These are phyloP conservation scores for Chunga burmeisteri DNA, from an alignment of 2,113 vertebrate species.

Conservation along the genomic window DNA sequence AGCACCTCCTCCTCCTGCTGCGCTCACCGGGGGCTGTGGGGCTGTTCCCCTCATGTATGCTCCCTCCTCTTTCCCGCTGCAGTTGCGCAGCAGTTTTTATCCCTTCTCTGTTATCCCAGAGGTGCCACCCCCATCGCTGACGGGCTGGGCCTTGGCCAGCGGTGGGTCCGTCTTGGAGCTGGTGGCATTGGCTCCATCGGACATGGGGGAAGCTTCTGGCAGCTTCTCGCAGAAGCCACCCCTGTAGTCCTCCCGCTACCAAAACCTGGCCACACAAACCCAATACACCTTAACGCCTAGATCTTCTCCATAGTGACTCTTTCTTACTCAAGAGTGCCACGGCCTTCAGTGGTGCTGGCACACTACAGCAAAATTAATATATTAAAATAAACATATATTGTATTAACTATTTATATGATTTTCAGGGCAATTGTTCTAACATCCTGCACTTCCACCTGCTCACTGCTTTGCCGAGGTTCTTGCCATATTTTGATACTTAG, in stretches of 20 bases:
- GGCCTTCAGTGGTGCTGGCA: background rate
- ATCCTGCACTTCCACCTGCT: background rate
- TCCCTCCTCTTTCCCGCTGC: background rate
- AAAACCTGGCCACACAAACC: background rate
- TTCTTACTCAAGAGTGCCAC: background rate
- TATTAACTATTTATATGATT: background rate
- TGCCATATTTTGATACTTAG: background rate
- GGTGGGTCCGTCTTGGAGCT: background rate
- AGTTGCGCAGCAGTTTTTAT: too few species aligned
- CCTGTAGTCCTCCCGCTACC: too few species aligned
- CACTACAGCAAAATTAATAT: background rate
- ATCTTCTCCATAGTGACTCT: background rate
- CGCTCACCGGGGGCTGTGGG: too few species aligned
- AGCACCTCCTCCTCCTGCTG: background rate
- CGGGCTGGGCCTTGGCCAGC: background rate
- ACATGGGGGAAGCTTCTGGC: too few species aligned
- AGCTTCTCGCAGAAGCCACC: too few species aligned
- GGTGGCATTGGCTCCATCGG: background rate
- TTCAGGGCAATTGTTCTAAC: background rate
- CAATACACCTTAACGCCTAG: background rate
- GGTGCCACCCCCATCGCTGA: rapidly evolving
- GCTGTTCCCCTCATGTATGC: background rate
- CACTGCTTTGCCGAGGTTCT: background rate
- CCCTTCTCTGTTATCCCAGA: background rate
- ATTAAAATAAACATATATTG: background rate